Evolutionary conservation across 2,113 vertebrate species (phyloP), one percentile per base, ranked within the genome.

Genomic region (Progne subis): DNA sequence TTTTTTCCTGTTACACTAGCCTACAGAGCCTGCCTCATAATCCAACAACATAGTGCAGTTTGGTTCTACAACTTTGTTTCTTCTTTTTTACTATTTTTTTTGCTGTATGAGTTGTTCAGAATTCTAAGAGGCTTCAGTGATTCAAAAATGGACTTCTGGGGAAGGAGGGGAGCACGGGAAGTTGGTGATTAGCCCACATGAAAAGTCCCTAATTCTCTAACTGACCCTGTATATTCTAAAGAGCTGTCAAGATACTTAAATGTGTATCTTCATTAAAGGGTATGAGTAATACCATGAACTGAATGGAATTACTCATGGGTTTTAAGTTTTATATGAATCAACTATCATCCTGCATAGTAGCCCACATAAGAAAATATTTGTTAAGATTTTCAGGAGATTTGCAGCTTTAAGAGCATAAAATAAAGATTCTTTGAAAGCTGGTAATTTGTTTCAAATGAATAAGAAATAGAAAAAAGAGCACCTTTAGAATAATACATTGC

Each of bases 141-240:
- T 82, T 95, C 65, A 92, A 64, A 89, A 87, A 61, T 50, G 14
- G 67, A 71, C 74, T 90, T 85, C 19, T 46, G 5, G 12, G 13
- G 47, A 5, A 79, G 31, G 34, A 21, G 25, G 59, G 10, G 8
- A 79, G 6, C 17, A 89, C 56, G 18, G 47, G 80, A 95, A 94
- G n/a, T 37, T 88, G 68, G 8, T 71, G 76, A 88, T 86, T 47
- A 70, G 26, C 47, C 43, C 20, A 14, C n/a, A 82, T 74, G 82
- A 93, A 94, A 95, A 95, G 82, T 95, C 82, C 75, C 90, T 91
- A 50, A 53, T 91, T 90, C 64, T 94, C 63, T 89, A 46, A 64
- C 41, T 82, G 57, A 88, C 67, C 88, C 29, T 41, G 39, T 31
- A 41, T 70, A 61, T 74, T 88, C 64, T 95, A 69, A 94, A 70